phyloP scores from a whole-genome alignment of 1,140 invertebrate genomes.

The Antheraea mylitta region DNA sequence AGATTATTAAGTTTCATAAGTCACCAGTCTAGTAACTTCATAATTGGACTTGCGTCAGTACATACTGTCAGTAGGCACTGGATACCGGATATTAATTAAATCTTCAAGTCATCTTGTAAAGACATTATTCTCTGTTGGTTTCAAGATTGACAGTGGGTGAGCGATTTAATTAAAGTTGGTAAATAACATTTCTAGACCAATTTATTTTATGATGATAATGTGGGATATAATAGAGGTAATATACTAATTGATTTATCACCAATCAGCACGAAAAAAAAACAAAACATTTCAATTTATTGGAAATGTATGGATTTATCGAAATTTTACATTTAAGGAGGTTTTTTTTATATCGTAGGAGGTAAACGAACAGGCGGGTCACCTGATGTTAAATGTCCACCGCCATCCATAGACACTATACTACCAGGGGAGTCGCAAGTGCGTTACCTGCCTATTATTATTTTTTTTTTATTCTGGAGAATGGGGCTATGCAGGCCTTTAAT shows the following conservation, averaged over 20 bases:
- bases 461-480: no score
- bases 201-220: background rate
- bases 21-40: conserved; percentile 13
- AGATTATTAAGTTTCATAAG: conserved; percentile 19
- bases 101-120: conserved; percentile 53
- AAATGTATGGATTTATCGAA: no score
- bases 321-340: no score
- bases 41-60: conserved; percentile 18
- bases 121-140: conserved; percentile 51
- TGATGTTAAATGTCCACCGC: no score
- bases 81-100: conserved; percentile 65
- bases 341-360: no score
- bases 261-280: no score
- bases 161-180: conserved; percentile 57
- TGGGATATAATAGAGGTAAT: background rate
- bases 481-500: no score
- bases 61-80: conserved; percentile 13
- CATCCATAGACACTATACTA: no score
- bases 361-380: no score
- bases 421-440: no score
- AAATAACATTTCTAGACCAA: conserved; percentile 28
- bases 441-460: no score
- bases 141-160: conserved; percentile 52
- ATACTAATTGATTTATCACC: background rate
- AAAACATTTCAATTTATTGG: no score